phyloP scores from a whole-genome alignment of 2,888 invertebrate species.

The Dicycla oo region DNA sequence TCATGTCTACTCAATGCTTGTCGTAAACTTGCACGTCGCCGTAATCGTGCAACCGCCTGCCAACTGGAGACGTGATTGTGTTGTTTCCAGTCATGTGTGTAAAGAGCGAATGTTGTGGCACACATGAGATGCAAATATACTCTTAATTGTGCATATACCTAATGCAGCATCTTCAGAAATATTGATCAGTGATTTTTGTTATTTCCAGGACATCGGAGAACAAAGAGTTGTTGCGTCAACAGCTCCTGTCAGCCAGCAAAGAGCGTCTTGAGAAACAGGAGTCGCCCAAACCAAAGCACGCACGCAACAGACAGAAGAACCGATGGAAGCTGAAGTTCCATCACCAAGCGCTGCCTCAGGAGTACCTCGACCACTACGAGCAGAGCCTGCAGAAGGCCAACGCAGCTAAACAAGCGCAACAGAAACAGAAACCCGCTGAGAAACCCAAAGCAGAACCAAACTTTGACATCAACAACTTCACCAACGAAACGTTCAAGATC shows the following conservation, averaged over 20 bases:
- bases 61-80: constrained; percentile 35
- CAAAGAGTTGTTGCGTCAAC: constrained; percentile 86
- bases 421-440: constrained; percentile 76
- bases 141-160: constrained; percentile 1
- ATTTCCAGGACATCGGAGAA: constrained; percentile 84
- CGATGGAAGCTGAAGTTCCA: constrained; percentile 95
- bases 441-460: constrained; percentile 83
- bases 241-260: constrained; percentile 84
- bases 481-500: constrained; percentile 92
- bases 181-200: constrained; percentile 1
- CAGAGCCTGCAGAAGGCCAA: constrained; percentile 91
- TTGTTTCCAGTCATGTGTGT: constrained; percentile 22
- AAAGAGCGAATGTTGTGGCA: constrained; percentile 24
- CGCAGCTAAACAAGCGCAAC: constrained; percentile 79
- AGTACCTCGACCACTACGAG: constrained; percentile 95
- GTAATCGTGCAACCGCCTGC: constrained; percentile 24
- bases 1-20: constrained; percentile 12
- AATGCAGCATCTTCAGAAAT: not conserved
- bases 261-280: constrained; percentile 81
- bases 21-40: constrained; percentile 29
- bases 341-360: constrained; percentile 94
- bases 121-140: constrained; percentile 27
- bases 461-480: constrained; percentile 82
- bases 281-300: constrained; percentile 80
- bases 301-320: constrained; percentile 91